Percentiles rank a stretch among this genome's conserved stretches.
Conservation (phyloP, 1,140 invertebrate species). For the Platyura marginata region DNA sequence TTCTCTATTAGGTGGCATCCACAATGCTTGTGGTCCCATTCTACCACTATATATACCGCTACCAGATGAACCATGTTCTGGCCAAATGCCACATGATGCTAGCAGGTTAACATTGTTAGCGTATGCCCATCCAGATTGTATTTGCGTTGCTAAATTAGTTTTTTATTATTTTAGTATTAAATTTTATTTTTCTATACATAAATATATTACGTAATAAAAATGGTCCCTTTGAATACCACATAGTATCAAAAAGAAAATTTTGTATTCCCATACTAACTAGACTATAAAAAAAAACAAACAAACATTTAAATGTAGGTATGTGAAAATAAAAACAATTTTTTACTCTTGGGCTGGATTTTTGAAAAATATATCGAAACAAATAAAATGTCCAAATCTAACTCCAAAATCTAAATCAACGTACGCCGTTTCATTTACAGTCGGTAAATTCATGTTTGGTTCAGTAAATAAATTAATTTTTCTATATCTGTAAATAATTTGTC, state of each 20-base stretch:
- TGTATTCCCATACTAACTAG: slow-evolving; percentile 26
- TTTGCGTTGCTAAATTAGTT: slow-evolving; percentile 21
- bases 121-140: slow-evolving; percentile 36
- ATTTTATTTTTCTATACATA: not conserved
- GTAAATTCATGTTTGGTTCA: slow-evolving; percentile 19
- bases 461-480: slow-evolving; percentile 54
- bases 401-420: slow-evolving; percentile 64
- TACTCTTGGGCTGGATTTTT: slow-evolving; percentile 31
- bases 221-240: slow-evolving; percentile 52
- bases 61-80: slow-evolving; percentile 31
- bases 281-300: no score
- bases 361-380: slow-evolving; percentile 64
- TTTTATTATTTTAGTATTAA: not conserved
- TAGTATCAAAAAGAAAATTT: slow-evolving; percentile 50
- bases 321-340: no score
- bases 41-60: slow-evolving; percentile 39
- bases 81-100: slow-evolving; percentile 33
- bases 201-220: slow-evolving; percentile 37
- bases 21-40: no score
- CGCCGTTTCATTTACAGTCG: slow-evolving; percentile 21
- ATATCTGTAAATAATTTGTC: slow-evolving; percentile 33
- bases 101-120: slow-evolving; percentile 36
- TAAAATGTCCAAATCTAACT: slow-evolving; percentile 59
- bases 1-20: no score
- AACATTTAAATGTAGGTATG: no score